Percentiles rank a stretch among this genome's conserved stretches.
Evolutionary conservation across 2,888 invertebrate species (phyloP).

Genomic region (Hypomecis punctinalis): DNA sequence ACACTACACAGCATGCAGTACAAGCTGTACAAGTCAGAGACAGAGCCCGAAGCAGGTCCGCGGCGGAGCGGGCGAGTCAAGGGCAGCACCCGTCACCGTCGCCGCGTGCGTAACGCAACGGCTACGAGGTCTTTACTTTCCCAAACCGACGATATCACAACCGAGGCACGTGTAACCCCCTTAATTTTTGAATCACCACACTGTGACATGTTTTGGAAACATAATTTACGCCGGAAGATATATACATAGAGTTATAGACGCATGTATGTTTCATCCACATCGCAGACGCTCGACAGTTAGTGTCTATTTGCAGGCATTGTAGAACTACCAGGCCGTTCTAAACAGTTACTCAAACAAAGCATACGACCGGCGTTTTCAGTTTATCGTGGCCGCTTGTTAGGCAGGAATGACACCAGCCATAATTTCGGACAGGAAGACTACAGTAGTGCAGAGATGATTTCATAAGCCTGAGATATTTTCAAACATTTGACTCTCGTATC

Average conservation of each 20-base stretch:
- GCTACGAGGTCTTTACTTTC: conserved; percentile 78
- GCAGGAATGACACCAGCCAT: neutral
- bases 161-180: conserved; percentile 44
- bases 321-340: neutral
- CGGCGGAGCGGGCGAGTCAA: conserved; percentile 58
- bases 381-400: neutral
- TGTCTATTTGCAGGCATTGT: conserved; percentile 4
- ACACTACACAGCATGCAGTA: neutral
- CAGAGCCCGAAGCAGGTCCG: conserved; percentile 55
- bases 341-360: neutral
- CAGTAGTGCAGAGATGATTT: neutral
- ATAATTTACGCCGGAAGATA: neutral
- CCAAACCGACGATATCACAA: conserved; percentile 54
- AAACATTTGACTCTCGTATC: neutral
- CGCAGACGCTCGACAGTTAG: neutral
- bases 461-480: neutral
- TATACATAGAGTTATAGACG: neutral
- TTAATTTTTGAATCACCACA: conserved; percentile 30
- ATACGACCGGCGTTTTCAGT: neutral
- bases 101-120: conserved; percentile 53
- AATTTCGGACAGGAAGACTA: neutral
- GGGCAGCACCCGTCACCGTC: conserved; percentile 74
- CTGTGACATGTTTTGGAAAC: neutral
- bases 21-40: neutral
- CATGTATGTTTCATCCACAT: neutral